Evolutionary conservation across 2,797 vertebrate species (phyloP).

Genomic region (Eutrigla gurnardus): DNA sequence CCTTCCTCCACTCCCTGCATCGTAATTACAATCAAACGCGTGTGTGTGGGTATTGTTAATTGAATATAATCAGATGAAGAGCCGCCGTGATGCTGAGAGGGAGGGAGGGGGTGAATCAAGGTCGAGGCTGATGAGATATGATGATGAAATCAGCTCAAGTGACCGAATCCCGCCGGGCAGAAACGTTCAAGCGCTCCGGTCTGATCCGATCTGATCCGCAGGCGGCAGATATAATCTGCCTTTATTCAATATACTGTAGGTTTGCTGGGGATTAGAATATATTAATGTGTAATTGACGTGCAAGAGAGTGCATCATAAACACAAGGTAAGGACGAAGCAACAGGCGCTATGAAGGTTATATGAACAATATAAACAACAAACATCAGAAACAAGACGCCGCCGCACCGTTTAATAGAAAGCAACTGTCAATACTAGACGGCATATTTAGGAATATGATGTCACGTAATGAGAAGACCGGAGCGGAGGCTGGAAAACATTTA

Average conservation of each 20-base stretch:
- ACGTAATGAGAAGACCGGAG: neutral
- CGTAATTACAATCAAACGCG: slow-evolving; percentile 66
- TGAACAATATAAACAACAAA: neutral
- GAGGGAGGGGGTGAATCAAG: slow-evolving; percentile 54
- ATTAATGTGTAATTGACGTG: slow-evolving; percentile 1
- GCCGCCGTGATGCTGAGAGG: slow-evolving; percentile 55
- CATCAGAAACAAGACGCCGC: too few species aligned
- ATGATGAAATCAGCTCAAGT: slow-evolving; percentile 73
- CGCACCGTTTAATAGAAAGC: too few species aligned
- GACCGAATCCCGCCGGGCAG: slow-evolving; percentile 53
- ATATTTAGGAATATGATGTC: slow-evolving; percentile 4
- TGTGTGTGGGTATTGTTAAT: slow-evolving; percentile 60
- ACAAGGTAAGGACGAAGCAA: neutral
- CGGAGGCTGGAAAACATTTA: neutral
- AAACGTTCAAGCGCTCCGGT: slow-evolving; percentile 17
- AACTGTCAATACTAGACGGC: neutral
- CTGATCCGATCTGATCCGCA: slow-evolving; percentile 50
- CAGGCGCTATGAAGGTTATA: slow-evolving; percentile 9
- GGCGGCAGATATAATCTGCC: slow-evolving; percentile 45
- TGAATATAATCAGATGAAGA: slow-evolving; percentile 76
- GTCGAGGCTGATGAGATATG: slow-evolving; percentile 66
- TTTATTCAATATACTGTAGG: slow-evolving; percentile 40
- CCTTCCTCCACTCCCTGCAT: slow-evolving; percentile 41
- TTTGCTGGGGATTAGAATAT: slow-evolving; percentile 34
- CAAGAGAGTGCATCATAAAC: slow-evolving; percentile 2